Base-by-base conservation (phyloP, 2,797 vertebrate genomes). In the Rhinella marina region DNA sequence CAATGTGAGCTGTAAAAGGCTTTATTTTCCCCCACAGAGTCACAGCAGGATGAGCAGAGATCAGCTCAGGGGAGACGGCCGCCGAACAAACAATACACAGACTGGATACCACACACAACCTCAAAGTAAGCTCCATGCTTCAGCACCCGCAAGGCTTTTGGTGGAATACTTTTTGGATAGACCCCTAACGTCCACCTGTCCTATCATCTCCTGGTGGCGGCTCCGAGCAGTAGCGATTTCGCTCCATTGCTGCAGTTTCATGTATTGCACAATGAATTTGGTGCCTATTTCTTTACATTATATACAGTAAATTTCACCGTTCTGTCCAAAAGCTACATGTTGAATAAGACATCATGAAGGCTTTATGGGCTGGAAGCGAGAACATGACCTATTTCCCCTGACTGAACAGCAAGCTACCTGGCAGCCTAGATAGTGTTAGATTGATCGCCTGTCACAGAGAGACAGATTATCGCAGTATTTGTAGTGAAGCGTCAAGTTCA, bases 361-460 rank as follows among this genome's bases (percentile, higher is more conserved):
- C 16, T 84, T 32, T 50, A 9, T 32, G 50, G 29, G 72, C 83
- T 64, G 56, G 7, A 48, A 61, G 72, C 70, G 9, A 59, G 14
- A 41, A 17, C 7, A 21, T 79, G 61, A 52, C 50, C 62, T 9
- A 68, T 27, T 82, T 82, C 25, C 62, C 62, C 81, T 82, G 27
- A 81, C 2, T 48, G 7, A 82, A 68, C 62, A 82, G 48, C 7
- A 48, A 68, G 48, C 32, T 68, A 52, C 81, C 81, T 68, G 61
- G 48, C 48, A 32, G 61, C n/a, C 29, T 56, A 64, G 14, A 79
- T 21, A 52, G 10, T 7, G 12, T 61, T 41, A 23, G 23, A 76
- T 41, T 59, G 72, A 77, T 61, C 32, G 23, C 54, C 41, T 57
- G 27, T 52, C 14, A 13, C 12, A 76, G 56, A 48, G 83, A 76